These are phyloP conservation scores for Cryptocephalus primarius DNA, from an alignment of 2,888 invertebrate species.

Conservation along the genomic window DNA sequence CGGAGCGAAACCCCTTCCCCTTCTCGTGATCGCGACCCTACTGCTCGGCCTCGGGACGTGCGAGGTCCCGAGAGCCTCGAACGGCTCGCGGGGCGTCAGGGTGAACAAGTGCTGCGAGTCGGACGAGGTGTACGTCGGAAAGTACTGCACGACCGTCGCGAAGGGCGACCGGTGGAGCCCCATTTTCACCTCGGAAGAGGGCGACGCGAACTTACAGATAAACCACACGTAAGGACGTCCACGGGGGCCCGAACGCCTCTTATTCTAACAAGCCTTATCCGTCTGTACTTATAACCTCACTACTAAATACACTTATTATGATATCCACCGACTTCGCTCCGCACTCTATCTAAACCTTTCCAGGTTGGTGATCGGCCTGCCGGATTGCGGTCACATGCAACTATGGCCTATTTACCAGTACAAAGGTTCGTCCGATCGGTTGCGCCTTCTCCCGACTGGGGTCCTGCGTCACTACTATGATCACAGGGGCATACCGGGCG, in stretches of 20 bases:
- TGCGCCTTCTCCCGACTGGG: slow-evolving; percentile 59
- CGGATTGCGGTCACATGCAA: slow-evolving; percentile 60
- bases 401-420: slow-evolving; percentile 57
- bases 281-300: no score
- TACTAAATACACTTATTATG: no score
- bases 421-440: slow-evolving; percentile 46
- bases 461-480: slow-evolving; percentile 62
- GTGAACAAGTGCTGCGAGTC: slow-evolving; percentile 74
- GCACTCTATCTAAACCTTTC: no score
- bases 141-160: slow-evolving; percentile 50
- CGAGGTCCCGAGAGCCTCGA: slow-evolving; percentile 7
- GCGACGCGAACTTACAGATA: slow-evolving; percentile 44
- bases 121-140: slow-evolving; percentile 58
- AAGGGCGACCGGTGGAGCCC: slow-evolving; percentile 55
- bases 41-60: no score
- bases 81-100: slow-evolving; percentile 29
- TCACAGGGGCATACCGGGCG: slow-evolving; percentile 37
- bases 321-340: no score
- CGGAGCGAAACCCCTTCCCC: no score
- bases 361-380: slow-evolving; percentile 52
- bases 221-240: slow-evolving; percentile 32
- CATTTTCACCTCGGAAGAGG: slow-evolving; percentile 53
- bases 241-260: neutral
- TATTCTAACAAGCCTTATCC: neutral
- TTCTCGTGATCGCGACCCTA: no score